Evolutionary conservation across 23 tunicate genomes (phyloP).

Genomic region (Styela clava): DNA sequence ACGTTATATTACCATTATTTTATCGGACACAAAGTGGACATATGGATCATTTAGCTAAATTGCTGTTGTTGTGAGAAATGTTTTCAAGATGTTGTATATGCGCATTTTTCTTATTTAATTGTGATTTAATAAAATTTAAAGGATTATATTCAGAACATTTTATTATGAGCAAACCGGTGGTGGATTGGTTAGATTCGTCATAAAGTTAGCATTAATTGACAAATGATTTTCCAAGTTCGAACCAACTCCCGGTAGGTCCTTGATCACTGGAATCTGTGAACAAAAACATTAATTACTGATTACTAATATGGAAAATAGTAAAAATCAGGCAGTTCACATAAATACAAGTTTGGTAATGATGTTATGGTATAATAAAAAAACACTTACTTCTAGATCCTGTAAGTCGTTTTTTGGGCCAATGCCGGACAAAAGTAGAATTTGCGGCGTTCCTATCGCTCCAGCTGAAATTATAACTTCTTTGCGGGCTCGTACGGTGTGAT

Average conservation of each 20-base stretch:
- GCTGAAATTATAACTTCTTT: constrained; percentile 78
- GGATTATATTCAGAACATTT: too few species aligned
- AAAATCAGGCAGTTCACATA: background rate
- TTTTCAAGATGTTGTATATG: too few species aligned
- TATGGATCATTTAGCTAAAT: too few species aligned
- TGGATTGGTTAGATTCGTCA: background rate
- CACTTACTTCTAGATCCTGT: constrained; percentile 33
- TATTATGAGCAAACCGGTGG: too few species aligned
- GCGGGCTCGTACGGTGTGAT: constrained; percentile 27
- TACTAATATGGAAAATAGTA: background rate
- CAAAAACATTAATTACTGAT: background rate
- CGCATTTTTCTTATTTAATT: background rate
- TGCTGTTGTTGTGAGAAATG: too few species aligned
- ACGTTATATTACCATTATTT: background rate
- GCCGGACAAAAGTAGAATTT: constrained; percentile 80
- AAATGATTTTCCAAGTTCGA: constrained; percentile 58
- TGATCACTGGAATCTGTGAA: constrained; percentile 30
- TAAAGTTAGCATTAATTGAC: background rate
- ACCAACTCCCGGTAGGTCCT: constrained; percentile 61
- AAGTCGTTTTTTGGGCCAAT: constrained; percentile 68
- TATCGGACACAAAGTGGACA: background rate
- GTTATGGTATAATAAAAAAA: background rate
- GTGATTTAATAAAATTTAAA: too few species aligned
- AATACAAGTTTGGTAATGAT: background rate
- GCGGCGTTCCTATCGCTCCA: constrained; percentile 81